Conservation (phyloP, 2,797 vertebrate species). For the Hozukius guyotensis region DNA sequence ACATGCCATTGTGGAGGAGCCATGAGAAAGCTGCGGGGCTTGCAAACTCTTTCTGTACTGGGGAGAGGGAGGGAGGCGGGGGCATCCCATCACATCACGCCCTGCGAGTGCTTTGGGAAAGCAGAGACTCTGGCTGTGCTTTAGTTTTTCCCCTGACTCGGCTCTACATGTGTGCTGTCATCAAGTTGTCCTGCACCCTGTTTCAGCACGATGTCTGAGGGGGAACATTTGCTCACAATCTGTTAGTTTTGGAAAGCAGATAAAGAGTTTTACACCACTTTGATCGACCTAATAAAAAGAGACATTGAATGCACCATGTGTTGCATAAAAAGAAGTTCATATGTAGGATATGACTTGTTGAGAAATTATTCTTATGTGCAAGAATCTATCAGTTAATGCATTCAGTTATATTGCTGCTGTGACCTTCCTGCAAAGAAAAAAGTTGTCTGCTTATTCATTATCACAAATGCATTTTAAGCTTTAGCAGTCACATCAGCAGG, state of each 20-base stretch:
- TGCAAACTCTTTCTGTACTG: slow-evolving; percentile 88
- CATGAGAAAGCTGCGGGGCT: slow-evolving; percentile 93
- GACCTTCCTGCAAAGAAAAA: slow-evolving; percentile 66
- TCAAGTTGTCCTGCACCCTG: slow-evolving; percentile 46
- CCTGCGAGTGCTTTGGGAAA: slow-evolving; percentile 59
- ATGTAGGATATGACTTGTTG: background rate
- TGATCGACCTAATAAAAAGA: background rate
- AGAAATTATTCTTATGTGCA: background rate
- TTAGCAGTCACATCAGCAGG: slow-evolving; percentile 41
- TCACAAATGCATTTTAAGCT: slow-evolving; percentile 57
- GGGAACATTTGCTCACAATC: background rate
- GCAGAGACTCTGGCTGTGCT: slow-evolving; percentile 54
- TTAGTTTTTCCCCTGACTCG: slow-evolving; percentile 62
- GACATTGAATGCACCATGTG: background rate
- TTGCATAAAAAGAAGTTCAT: background rate
- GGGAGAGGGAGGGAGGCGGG: background rate
- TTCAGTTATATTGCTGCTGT: slow-evolving; percentile 12
- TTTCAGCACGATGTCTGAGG: background rate
- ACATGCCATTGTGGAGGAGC: slow-evolving; percentile 88
- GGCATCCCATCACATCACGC: slow-evolving; percentile 75
- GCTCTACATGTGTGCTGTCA: slow-evolving; percentile 74
- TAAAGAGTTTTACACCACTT: background rate
- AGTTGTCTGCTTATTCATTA: slow-evolving; percentile 51
- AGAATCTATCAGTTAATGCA: background rate
- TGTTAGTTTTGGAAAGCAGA: background rate